Conservation (phyloP, 2,888 invertebrate species). For the Tryphoninae sp. region DNA sequence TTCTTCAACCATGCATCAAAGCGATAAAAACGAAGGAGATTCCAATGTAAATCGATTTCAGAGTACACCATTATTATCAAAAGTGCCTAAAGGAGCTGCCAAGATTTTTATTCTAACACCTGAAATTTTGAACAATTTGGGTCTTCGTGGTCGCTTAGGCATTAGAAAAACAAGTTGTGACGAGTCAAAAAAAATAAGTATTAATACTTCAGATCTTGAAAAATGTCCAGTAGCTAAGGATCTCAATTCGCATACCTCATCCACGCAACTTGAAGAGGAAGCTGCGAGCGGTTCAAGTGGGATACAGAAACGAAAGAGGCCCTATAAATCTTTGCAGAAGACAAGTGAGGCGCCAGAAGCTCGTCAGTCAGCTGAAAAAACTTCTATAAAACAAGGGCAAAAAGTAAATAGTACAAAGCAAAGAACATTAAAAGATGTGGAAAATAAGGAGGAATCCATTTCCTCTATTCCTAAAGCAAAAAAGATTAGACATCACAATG, state of each 20-base stretch:
- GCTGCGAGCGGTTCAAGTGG: neutral
- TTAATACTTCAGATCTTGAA: neutral
- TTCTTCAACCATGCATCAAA: slow-evolving; percentile 41
- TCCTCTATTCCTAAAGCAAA: slow-evolving; percentile 29
- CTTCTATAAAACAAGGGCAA: neutral
- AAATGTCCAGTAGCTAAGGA: neutral
- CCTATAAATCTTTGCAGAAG: neutral
- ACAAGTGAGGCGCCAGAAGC: neutral
- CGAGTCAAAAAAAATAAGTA: neutral
- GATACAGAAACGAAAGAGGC: slow-evolving; percentile 19
- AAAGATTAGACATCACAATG: slow-evolving; percentile 18
- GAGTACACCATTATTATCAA: neutral
- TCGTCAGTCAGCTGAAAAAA: neutral
- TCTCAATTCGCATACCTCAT: neutral
- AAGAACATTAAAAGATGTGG: neutral
- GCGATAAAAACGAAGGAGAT: slow-evolving; percentile 21
- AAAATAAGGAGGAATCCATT: neutral
- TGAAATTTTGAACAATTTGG: slow-evolving; percentile 57
- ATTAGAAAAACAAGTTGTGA: neutral
- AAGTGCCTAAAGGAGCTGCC: slow-evolving; percentile 19
- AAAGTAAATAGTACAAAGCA: neutral
- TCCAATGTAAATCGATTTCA: neutral
- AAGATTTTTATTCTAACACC: slow-evolving; percentile 62
- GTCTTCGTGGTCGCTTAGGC: slow-evolving; percentile 37
- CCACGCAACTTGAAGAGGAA: neutral